These are phyloP conservation scores for Cyclophora albipunctata DNA, from an alignment of 2,888 invertebrate genomes.

Conservation along the genomic window DNA sequence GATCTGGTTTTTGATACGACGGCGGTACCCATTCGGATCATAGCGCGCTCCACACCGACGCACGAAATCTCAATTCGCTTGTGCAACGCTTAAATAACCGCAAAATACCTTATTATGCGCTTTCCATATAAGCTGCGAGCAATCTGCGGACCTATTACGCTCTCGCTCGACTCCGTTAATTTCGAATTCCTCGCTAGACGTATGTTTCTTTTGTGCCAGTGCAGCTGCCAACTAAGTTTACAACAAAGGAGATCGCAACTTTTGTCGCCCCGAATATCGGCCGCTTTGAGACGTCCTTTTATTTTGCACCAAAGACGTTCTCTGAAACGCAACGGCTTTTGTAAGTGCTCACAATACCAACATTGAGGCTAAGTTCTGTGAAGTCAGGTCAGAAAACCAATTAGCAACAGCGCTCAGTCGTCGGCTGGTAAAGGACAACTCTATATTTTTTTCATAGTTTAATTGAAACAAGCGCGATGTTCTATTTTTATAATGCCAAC, in stretches of 20 bases:
- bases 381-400: conserved; percentile 50
- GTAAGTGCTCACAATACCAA: conserved; percentile 38
- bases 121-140: conserved; percentile 70
- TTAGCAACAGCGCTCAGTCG: conserved; percentile 46
- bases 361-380: conserved; percentile 40
- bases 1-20: conserved; percentile 57
- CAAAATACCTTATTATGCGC: conserved; percentile 73
- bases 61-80: conserved; percentile 71
- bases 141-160: conserved; percentile 64
- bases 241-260: conserved; percentile 65
- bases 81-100: conserved; percentile 72
- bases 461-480: conserved; percentile 31
- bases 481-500: conserved; percentile 42
- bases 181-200: conserved; percentile 56
- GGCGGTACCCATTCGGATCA: conserved; percentile 48
- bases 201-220: conserved; percentile 54
- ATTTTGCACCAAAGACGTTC: conserved; percentile 53
- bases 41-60: conserved; percentile 50
- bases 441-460: conserved; percentile 35
- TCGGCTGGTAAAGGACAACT: conserved; percentile 37
- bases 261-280: conserved; percentile 60
- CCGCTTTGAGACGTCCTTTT: conserved; percentile 59
- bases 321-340: conserved; percentile 63
- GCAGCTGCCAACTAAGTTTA: conserved; percentile 63
- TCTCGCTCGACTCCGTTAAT: conserved; percentile 61